Percentiles rank a stretch among this genome's conserved stretches.
Conservation (phyloP, 2,113 vertebrate species). For the Ondatra zibethicus region DNA sequence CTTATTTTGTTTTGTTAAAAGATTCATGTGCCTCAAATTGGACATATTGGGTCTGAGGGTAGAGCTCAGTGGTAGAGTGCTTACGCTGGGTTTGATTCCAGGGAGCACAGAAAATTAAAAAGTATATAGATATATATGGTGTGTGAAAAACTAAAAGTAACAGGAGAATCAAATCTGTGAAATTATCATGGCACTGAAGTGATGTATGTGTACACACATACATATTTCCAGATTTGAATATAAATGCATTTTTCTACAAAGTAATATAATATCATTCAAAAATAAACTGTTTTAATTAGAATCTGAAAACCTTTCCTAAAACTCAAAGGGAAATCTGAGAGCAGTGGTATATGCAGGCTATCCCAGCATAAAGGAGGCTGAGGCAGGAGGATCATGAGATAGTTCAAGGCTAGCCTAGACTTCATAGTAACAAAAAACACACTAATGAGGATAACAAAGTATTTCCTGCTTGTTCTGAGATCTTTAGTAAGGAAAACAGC, state of each 20-base stretch:
- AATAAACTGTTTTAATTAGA: conserved; percentile 42
- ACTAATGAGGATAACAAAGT: conserved; percentile 39
- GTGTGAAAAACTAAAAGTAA: neutral
- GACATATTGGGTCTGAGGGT: neutral
- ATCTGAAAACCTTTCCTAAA: conserved; percentile 45
- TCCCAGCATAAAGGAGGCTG: neutral
- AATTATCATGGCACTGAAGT: conserved; percentile 43
- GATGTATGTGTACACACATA: neutral
- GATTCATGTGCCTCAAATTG: conserved; percentile 46
- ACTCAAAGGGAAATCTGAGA: neutral
- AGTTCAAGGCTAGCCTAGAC: neutral
- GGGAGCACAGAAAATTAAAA: neutral
- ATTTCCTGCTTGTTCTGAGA: conserved; percentile 53
- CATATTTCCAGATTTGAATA: conserved; percentile 30
- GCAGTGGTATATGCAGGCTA: neutral
- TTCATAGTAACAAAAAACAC: neutral
- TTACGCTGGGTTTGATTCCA: neutral
- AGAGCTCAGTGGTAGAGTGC: neutral
- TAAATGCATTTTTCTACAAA: conserved; percentile 32
- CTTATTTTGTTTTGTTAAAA: conserved; percentile 62
- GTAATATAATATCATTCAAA: conserved; percentile 42
- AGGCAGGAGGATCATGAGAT: neutral
- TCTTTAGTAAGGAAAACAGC: conserved; percentile 40
- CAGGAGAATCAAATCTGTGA: conserved; percentile 55
- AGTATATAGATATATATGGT: neutral